These are phyloP conservation scores for Centropyge bicolor DNA, from an alignment of 2,797 vertebrate genomes.

Conservation along the genomic window DNA sequence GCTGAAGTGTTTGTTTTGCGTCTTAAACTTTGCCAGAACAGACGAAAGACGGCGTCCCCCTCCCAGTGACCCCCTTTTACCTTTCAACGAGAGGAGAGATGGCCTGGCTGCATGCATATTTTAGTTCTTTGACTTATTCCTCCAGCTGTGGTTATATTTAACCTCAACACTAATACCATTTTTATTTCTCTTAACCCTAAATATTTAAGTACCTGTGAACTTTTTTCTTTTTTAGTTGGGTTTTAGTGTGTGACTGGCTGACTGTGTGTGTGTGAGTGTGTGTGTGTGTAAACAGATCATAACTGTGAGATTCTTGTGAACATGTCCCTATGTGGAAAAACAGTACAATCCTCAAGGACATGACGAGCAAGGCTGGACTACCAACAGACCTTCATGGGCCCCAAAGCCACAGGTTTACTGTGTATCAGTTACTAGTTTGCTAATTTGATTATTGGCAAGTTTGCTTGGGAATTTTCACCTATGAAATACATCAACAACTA, in stretches of 20 bases:
- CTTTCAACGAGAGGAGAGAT: conserved; percentile 64
- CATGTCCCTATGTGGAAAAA: conserved; percentile 40
- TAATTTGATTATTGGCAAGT: conserved; percentile 11
- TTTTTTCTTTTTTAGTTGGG: conserved; percentile 62
- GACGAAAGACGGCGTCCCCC: conserved; percentile 32
- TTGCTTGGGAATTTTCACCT: conserved; percentile 1
- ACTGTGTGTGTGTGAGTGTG: conserved; percentile 23
- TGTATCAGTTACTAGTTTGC: conserved; percentile 19
- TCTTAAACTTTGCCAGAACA: conserved; percentile 58
- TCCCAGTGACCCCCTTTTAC: conserved; percentile 49
- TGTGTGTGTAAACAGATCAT: conserved; percentile 35
- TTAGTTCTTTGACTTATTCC: conserved; percentile 71
- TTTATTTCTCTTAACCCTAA: conserved; percentile 79
- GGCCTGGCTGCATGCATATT: conserved; percentile 74
- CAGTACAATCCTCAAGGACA: conserved; percentile 40
- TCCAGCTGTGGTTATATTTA: conserved; percentile 75
- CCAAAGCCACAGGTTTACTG: conserved; percentile 20
- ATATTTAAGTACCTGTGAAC: conserved; percentile 85
- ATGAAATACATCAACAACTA: background rate
- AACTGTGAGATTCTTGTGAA: conserved; percentile 54
- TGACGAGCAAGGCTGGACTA: conserved; percentile 24
- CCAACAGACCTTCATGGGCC: conserved; percentile 11
- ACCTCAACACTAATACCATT: conserved; percentile 79
- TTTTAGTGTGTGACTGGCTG: conserved; percentile 60
- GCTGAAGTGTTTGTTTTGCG: conserved; percentile 43